These are phyloP conservation scores for Philantomba maxwellii DNA, from an alignment of 2,113 vertebrate genomes.

Conservation along the genomic window DNA sequence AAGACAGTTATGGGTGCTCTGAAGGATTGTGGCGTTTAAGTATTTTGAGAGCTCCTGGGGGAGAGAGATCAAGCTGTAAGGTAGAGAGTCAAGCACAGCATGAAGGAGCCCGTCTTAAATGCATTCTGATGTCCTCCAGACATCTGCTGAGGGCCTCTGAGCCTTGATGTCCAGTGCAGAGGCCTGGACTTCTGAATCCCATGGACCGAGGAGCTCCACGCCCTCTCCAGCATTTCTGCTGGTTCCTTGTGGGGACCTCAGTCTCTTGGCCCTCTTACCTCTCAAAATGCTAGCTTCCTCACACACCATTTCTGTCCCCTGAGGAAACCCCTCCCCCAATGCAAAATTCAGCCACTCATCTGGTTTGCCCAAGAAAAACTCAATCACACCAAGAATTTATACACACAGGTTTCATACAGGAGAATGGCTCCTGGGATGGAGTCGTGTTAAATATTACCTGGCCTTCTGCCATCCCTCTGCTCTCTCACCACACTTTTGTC, in stretches of 20 bases:
- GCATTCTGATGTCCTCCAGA: neutral
- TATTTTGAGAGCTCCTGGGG: neutral
- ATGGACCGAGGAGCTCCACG: neutral
- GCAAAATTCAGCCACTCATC: slow-evolving; percentile 3
- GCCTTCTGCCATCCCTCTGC: neutral
- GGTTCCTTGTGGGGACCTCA: neutral
- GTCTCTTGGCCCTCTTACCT: neutral
- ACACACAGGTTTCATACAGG: neutral
- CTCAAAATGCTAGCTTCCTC: neutral
- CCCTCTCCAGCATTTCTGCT: neutral
- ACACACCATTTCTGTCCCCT: neutral
- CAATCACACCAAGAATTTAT: neutral
- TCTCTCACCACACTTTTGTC: neutral
- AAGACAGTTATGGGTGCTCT: neutral
- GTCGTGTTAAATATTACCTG: neutral
- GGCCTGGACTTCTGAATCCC: neutral
- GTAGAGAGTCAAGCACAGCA: neutral
- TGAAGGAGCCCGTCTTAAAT: neutral
- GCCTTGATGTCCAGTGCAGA: neutral
- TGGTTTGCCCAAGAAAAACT: neutral
- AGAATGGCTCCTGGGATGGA: neutral
- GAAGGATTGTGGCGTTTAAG: neutral
- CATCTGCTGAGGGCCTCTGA: neutral
- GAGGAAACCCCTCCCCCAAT: neutral
- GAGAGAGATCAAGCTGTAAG: neutral